These are phyloP conservation scores for Nephila pilipes DNA, from an alignment of 1,140 invertebrate genomes.

Conservation along the genomic window DNA sequence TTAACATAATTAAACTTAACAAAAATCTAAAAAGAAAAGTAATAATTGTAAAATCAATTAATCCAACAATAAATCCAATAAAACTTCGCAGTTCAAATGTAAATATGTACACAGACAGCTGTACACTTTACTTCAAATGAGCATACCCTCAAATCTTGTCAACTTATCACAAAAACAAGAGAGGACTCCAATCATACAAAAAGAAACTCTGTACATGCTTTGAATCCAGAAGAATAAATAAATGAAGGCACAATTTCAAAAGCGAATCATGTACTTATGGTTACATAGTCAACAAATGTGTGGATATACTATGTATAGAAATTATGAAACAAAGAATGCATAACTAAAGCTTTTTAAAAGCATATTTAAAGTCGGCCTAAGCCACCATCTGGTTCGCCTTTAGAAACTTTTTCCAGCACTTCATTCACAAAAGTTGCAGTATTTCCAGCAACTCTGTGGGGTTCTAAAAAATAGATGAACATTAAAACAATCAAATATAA, in stretches of 20 bases:
- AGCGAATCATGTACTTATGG: not conserved
- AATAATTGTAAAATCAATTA: constrained; percentile 7
- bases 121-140: constrained; percentile 58
- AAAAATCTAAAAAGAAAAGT: constrained; percentile 37
- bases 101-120: constrained; percentile 52
- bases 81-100: constrained; percentile 32
- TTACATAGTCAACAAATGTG: not conserved
- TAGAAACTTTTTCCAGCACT: constrained; percentile 77
- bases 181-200: not conserved
- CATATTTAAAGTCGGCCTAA: constrained; percentile 68
- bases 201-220: constrained; percentile 22
- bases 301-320: constrained; percentile 30
- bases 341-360: not conserved
- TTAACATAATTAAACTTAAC: constrained; percentile 58
- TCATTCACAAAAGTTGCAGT: constrained; percentile 78
- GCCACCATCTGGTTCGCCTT: constrained; percentile 78
- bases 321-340: constrained; percentile 18
- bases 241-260: constrained; percentile 36
- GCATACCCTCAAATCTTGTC: not conserved
- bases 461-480: constrained; percentile 56
- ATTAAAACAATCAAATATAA: not conserved
- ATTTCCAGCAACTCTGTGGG: constrained; percentile 78
- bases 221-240: constrained; percentile 35
- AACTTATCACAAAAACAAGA: not conserved
- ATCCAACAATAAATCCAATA: constrained; percentile 44